Evolutionary conservation across 2,113 vertebrate genomes (phyloP), one percentile per base, ranked within the genome.

Genomic region (Pleuronectes platessa): DNA sequence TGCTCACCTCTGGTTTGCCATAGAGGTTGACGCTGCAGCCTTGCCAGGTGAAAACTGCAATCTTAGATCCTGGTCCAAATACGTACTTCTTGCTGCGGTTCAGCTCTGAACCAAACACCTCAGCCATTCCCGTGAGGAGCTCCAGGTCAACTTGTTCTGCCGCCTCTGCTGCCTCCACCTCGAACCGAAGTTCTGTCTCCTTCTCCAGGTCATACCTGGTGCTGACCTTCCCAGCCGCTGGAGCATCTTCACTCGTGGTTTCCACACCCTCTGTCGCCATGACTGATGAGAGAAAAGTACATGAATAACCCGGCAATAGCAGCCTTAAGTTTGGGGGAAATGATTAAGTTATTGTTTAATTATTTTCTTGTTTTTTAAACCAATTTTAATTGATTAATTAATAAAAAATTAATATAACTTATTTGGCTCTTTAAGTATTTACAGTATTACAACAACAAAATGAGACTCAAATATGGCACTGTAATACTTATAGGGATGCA

Each of bases 41-140:
- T 35, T 99, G 98, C 98, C 98, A 99, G 14, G 98, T 99, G 88
- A 99, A 99, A 56, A 99, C 97, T 0, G 98, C 97, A 20, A 97
- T 97, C 86, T 98, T 98, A 60, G 97, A 96, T 1, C 98, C 98
- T 0, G 97, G 94, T 7, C 98, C 97, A 54, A 99, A 99, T 0
- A 93, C 95, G 91, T 99, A 99, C 79, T 96, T 98, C 91, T 98
- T 99, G 90, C 98, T 99, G 58, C 96, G 95, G 72, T 97, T 99
- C 61, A 99, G 93, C 79, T 99, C 98, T 0, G 97, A 98, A 37
- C 97, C 98, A 23, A 99, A 99, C 51, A 98, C 95, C 91, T 99
- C 98, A 0, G 95, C 98, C 94, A 97, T 93, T 62, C 98, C 98
- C 0, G 95, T 93, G 31, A 99, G 89, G 80, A 99, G 92, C 88